These are phyloP conservation scores for Pristionchus mayeri DNA, from an alignment of 2,888 invertebrate species.

Conservation along the genomic window DNA sequence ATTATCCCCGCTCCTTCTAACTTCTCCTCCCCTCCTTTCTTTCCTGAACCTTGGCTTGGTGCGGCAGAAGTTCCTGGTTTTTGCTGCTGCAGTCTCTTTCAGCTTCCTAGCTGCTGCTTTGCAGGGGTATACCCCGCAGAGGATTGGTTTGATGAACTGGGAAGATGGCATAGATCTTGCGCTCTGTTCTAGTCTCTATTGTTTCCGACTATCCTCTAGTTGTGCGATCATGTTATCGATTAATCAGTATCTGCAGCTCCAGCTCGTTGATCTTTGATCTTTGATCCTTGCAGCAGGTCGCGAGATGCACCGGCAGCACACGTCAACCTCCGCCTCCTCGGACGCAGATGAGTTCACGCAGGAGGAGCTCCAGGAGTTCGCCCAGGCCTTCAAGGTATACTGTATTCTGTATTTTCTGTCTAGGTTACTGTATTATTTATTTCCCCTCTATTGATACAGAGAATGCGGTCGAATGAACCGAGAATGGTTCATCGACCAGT, in stretches of 20 bases:
- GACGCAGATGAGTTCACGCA: constrained; percentile 75
- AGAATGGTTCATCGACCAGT: too few relatives aligned
- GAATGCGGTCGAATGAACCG: too few relatives aligned
- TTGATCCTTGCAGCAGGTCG: constrained; percentile 4
- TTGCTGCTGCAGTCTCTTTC: too few relatives aligned
- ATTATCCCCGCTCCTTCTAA: not conserved
- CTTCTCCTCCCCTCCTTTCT: not conserved
- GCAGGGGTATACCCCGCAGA: not conserved
- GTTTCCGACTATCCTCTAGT: not conserved
- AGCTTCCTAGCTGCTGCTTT: not conserved
- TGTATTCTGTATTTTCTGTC: too few relatives aligned
- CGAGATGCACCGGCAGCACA: constrained; percentile 74
- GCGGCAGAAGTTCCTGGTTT: too few relatives aligned
- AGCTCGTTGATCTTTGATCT: not conserved
- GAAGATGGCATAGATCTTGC: too few relatives aligned
- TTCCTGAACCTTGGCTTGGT: not conserved
- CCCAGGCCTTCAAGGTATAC: constrained; percentile 76
- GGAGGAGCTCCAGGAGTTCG: constrained; percentile 76
- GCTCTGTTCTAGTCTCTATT: too few relatives aligned
- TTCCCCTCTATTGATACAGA: too few relatives aligned
- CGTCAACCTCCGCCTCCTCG: constrained; percentile 68
- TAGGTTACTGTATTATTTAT: too few relatives aligned
- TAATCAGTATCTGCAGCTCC: not conserved
- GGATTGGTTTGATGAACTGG: not conserved
- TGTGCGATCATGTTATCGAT: not conserved